These are phyloP conservation scores for Minunthozetes semirufus DNA, from an alignment of 2,888 invertebrate species.

Conservation along the genomic window DNA sequence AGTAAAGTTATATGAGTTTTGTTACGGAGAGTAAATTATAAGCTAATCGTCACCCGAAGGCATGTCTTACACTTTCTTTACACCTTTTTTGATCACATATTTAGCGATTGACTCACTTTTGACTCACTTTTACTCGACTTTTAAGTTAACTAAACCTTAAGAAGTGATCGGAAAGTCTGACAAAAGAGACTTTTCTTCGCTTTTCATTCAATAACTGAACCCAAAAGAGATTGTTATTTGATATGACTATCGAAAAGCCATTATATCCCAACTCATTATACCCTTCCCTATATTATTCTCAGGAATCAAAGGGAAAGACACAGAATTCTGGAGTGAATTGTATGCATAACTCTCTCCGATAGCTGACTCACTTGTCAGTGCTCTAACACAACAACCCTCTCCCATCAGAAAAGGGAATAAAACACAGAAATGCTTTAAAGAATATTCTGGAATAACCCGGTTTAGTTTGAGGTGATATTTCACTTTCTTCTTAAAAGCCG, in stretches of 20 bases:
- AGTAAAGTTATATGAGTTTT: too few relatives aligned
- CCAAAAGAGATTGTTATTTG: constrained; percentile 6
- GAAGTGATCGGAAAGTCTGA: background rate
- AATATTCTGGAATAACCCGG: background rate
- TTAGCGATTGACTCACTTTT: background rate
- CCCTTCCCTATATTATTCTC: background rate
- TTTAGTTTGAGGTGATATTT: background rate
- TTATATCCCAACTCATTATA: constrained; percentile 14
- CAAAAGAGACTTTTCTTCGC: background rate
- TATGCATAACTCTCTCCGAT: background rate
- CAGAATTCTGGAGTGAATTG: background rate
- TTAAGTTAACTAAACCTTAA: background rate
- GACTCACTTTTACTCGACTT: background rate
- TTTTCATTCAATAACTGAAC: background rate
- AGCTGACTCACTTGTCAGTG: background rate
- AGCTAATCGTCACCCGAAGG: background rate
- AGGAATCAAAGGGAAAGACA: background rate
- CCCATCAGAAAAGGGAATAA: too few relatives aligned
- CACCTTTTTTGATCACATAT: background rate
- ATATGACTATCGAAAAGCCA: constrained; percentile 23
- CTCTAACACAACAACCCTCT: background rate
- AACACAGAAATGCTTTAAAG: background rate
- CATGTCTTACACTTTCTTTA: background rate
- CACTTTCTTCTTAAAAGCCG: background rate
- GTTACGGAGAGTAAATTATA: too few relatives aligned